Evolutionary conservation across 1,140 invertebrate genomes (phyloP).

Genomic region (Drosophila grimshawi): DNA sequence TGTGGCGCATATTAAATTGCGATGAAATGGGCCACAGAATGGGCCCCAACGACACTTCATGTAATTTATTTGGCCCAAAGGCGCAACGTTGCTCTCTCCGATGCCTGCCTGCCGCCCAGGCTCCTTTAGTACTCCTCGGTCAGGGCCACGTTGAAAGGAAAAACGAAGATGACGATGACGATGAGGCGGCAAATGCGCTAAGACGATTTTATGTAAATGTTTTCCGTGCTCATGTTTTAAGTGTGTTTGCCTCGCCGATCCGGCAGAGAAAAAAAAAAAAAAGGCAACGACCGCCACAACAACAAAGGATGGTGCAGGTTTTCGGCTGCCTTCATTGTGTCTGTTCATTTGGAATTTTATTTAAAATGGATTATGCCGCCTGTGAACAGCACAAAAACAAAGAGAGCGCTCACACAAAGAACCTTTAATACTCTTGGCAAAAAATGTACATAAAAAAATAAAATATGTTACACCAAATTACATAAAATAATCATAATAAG

Average conservation of each 20-base stretch:
- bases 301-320: constrained; percentile 43
- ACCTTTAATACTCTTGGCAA: constrained; percentile 30
- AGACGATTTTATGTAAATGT: constrained; percentile 83
- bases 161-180: constrained; percentile 38
- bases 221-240: constrained; percentile 83
- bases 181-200: constrained; percentile 81
- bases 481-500: constrained; percentile 26
- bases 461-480: constrained; percentile 24
- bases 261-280: constrained; percentile 58
- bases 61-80: constrained; percentile 81
- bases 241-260: constrained; percentile 71
- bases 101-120: constrained; percentile 2
- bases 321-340: constrained; percentile 55
- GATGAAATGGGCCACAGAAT: constrained; percentile 78
- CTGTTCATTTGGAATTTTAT: constrained; percentile 82
- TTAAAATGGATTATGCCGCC: constrained; percentile 79
- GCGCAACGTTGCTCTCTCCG: constrained; percentile 38
- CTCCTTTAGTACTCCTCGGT: constrained; percentile 16
- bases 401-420: constrained; percentile 1
- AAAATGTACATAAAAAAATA: constrained; percentile 7
- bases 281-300: constrained; percentile 61
- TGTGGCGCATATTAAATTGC: constrained; percentile 65
- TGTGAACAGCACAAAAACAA: constrained; percentile 39
- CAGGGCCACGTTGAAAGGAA: constrained; percentile 32
- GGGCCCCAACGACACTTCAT: constrained; percentile 69